These are phyloP conservation scores for Cantharis flavilabris DNA, from an alignment of 2,888 invertebrate genomes.

Conservation along the genomic window DNA sequence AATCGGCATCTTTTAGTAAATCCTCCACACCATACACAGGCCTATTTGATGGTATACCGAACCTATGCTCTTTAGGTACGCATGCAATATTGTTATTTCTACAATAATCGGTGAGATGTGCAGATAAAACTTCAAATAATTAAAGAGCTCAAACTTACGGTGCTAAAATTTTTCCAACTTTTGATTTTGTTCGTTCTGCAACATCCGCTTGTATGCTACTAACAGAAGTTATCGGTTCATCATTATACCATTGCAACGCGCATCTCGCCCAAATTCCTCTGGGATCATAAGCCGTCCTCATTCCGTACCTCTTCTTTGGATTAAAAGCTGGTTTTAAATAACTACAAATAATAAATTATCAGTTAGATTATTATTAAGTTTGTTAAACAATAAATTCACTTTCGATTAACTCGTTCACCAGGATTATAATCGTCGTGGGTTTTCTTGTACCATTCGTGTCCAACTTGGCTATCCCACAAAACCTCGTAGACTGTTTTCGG, in stretches of 20 bases:
- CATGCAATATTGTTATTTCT: slow-evolving; percentile 56
- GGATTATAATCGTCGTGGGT: slow-evolving; percentile 58
- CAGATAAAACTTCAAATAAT: not conserved
- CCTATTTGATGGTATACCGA: slow-evolving; percentile 53
- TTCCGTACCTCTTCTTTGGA: slow-evolving; percentile 56
- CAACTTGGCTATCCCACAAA: slow-evolving; percentile 49
- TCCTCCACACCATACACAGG: slow-evolving; percentile 57
- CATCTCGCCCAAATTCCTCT: slow-evolving; percentile 59
- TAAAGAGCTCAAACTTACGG: slow-evolving; percentile 47
- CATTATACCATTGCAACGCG: slow-evolving; percentile 51
- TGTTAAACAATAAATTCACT: slow-evolving; percentile 40
- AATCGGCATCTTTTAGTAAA: slow-evolving; percentile 47
- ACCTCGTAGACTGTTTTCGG: slow-evolving; percentile 50
- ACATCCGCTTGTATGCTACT: slow-evolving; percentile 57
- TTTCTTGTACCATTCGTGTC: slow-evolving; percentile 56
- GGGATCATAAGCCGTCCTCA: slow-evolving; percentile 55
- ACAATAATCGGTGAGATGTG: slow-evolving; percentile 6
- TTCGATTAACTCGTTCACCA: slow-evolving; percentile 52
- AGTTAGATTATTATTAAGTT: not conserved
- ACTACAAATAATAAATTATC: slow-evolving; percentile 34
- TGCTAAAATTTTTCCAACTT: slow-evolving; percentile 54
- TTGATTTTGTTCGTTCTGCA: slow-evolving; percentile 49
- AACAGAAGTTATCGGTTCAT: slow-evolving; percentile 47
- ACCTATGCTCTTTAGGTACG: slow-evolving; percentile 57
- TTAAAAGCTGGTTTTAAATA: slow-evolving; percentile 54